phyloP scores from a whole-genome alignment of 1,140 invertebrate species.

The Prorops nasuta region DNA sequence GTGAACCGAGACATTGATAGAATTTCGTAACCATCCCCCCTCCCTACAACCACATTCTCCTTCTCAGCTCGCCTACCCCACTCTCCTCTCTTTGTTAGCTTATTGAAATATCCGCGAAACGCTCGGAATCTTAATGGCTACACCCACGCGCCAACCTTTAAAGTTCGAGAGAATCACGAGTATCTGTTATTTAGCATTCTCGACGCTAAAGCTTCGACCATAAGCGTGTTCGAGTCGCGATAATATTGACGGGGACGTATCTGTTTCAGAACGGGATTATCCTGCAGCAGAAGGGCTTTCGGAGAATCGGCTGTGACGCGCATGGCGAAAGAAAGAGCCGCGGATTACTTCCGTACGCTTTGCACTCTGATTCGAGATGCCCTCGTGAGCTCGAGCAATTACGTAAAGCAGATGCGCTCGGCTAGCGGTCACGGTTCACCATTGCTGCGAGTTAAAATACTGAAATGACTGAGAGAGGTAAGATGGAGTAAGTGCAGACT shows the following conservation, averaged over 20 bases:
- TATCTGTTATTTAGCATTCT: not conserved
- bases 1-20: no score
- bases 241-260: no score
- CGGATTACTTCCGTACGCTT: conserved; percentile 19
- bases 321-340: not conserved
- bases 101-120: not conserved
- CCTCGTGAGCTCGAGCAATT: conserved; percentile 20
- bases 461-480: conserved; percentile 22
- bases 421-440: conserved; percentile 27
- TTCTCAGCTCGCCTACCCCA: no score
- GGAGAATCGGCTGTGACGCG: no score
- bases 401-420: conserved; percentile 30
- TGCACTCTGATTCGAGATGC: conserved; percentile 5
- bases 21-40: no score
- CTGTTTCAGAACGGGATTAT: no score
- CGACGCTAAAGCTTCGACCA: no score
- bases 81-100: no score
- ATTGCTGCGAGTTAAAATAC: conserved; percentile 29
- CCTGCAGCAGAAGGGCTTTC: no score
- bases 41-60: no score
- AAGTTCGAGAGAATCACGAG: conserved; percentile 1
- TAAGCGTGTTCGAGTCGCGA: no score
- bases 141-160: not conserved
- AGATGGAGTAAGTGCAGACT: conserved; percentile 28
- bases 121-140: conserved; percentile 1